Evolutionary conservation across 2,113 vertebrate species (phyloP).

Genomic region (Charina bottae): DNA sequence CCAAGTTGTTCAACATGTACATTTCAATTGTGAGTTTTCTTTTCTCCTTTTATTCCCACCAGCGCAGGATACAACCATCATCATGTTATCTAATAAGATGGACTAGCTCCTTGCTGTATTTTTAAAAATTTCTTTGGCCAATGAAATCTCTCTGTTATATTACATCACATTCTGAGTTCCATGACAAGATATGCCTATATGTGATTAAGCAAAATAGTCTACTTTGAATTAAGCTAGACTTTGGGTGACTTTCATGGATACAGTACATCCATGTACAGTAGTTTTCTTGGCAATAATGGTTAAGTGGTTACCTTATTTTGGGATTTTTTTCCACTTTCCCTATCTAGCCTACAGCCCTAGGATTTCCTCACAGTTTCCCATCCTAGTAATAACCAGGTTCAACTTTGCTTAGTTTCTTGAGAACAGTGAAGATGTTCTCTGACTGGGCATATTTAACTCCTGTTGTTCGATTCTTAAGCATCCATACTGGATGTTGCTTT

Average conservation of each 20-base stretch:
- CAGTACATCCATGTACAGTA: too few relatives aligned
- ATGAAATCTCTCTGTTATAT: conserved; percentile 26
- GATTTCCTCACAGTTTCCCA: too few relatives aligned
- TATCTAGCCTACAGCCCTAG: too few relatives aligned
- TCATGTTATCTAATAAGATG: background rate
- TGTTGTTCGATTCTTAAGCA: too few relatives aligned
- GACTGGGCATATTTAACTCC: too few relatives aligned
- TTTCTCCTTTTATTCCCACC: background rate
- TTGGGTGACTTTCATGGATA: background rate
- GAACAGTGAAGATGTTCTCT: too few relatives aligned
- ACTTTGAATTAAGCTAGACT: background rate
- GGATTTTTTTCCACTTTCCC: too few relatives aligned
- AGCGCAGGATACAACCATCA: background rate
- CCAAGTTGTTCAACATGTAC: background rate
- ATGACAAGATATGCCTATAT: conserved; percentile 19
- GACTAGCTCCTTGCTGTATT: conserved; percentile 22
- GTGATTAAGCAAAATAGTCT: conserved; percentile 27
- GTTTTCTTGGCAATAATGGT: too few relatives aligned
- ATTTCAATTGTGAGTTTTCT: background rate
- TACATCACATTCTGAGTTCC: conserved; percentile 24
- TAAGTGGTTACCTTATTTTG: too few relatives aligned
- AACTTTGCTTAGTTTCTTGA: too few relatives aligned
- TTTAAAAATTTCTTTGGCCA: background rate
- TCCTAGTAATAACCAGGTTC: too few relatives aligned
- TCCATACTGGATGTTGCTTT: rapidly evolving